A percentile compares a stretch with the other conserved stretches of the same genome.
Evolutionary conservation across 2,888 invertebrate species (phyloP).

Genomic region (Ormyrus labotus): DNA sequence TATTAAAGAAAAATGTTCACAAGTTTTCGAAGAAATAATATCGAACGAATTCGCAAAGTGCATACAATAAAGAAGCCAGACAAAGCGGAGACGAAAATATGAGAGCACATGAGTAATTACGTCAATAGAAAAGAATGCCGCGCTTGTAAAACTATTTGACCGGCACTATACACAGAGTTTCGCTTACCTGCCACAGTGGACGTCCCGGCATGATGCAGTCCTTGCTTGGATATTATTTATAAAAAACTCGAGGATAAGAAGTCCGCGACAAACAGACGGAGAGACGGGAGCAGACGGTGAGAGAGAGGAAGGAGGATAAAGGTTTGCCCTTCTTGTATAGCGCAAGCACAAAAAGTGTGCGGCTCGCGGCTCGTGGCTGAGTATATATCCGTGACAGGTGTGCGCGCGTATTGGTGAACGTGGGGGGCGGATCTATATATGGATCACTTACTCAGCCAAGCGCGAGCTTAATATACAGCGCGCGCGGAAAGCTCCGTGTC

Average conservation of each 20-base stretch:
- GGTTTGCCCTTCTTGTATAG: constrained; percentile 56
- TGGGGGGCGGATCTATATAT: constrained; percentile 73
- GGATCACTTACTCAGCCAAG: constrained; percentile 67
- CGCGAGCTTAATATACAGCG: background rate
- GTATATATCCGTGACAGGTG: constrained; percentile 74
- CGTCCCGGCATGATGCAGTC: constrained; percentile 82
- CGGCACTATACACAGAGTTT: constrained; percentile 5
- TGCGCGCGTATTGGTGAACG: constrained; percentile 68
- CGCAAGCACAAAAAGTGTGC: constrained; percentile 73
- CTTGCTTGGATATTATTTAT: constrained; percentile 33
- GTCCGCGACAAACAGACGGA: background rate
- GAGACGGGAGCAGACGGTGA: too few relatives aligned
- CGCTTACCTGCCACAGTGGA: constrained; percentile 85
- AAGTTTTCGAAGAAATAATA: background rate
- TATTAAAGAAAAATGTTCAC: background rate
- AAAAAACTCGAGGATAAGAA: constrained; percentile 16
- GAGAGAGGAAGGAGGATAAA: background rate
- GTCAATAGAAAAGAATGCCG: too few relatives aligned
- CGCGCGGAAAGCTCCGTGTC: constrained; percentile 24
- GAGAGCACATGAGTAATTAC: background rate
- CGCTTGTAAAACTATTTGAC: constrained; percentile 4
- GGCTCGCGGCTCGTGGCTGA: constrained; percentile 66
- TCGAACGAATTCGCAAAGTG: background rate
- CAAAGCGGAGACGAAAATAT: background rate
- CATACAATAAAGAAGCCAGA: background rate